These are phyloP conservation scores for Goniozus legneri DNA, from an alignment of 1,140 invertebrate genomes.

Conservation along the genomic window DNA sequence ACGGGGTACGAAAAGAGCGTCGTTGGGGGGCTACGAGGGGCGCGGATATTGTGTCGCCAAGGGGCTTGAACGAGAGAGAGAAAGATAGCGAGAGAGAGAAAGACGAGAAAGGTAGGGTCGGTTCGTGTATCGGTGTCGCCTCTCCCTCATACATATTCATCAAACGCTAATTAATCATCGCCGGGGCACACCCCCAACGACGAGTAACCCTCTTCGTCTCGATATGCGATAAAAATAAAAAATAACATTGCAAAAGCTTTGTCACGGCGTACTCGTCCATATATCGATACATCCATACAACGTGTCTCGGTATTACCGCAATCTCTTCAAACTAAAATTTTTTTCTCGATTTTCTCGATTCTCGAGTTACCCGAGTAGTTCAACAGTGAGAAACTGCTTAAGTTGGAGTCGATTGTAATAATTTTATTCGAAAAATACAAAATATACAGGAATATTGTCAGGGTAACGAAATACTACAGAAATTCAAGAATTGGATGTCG, in stretches of 20 bases:
- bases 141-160: slow-evolving; percentile 52
- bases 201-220: slow-evolving; percentile 20
- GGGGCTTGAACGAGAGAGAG: slow-evolving; percentile 17
- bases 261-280: slow-evolving; percentile 22
- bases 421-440: no score
- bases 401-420: no score
- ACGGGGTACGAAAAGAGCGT: background rate
- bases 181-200: slow-evolving; percentile 25
- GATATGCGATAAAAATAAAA: slow-evolving; percentile 2
- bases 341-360: no score
- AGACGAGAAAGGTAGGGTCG: background rate
- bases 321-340: background rate
- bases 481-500: no score
- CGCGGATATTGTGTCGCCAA: background rate
- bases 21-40: background rate
- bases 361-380: no score
- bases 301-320: background rate
- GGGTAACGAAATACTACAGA: no score
- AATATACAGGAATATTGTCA: no score
- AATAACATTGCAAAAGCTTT: slow-evolving; percentile 13
- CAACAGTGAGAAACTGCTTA: no score
- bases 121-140: slow-evolving; percentile 20
- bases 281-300: slow-evolving; percentile 24
- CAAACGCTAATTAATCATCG: slow-evolving; percentile 54
- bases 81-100: slow-evolving; percentile 6